Percentiles rank a stretch among this genome's conserved stretches.
Conservation (phyloP, 2,888 invertebrate genomes). For the Geophilus truncorum region DNA sequence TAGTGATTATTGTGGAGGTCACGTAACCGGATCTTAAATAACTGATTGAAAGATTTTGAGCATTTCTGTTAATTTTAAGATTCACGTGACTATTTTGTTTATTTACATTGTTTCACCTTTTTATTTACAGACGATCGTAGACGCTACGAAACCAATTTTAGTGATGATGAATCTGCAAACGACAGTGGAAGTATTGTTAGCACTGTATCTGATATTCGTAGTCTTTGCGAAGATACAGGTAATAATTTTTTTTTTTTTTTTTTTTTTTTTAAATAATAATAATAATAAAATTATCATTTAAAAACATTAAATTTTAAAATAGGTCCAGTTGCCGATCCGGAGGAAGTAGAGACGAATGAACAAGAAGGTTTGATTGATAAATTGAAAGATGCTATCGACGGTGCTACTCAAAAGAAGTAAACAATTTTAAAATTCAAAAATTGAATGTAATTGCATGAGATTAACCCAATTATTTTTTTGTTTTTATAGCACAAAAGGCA, state of each 20-base stretch:
- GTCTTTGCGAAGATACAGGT: slow-evolving; percentile 50
- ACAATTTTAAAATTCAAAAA: not conserved
- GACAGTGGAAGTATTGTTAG: slow-evolving; percentile 80
- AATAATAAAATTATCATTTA: not conserved
- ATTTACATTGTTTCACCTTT: not conserved
- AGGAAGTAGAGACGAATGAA: slow-evolving; percentile 56
- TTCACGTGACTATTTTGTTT: no score
- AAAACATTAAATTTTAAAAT: not conserved
- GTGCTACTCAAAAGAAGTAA: slow-evolving; percentile 74
- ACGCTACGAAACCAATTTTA: not conserved
- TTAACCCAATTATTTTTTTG: not conserved
- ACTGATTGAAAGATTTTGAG: not conserved
- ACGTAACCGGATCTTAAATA: not conserved
- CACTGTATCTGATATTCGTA: slow-evolving; percentile 68
- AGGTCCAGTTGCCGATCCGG: slow-evolving; percentile 7
- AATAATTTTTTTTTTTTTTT: no score
- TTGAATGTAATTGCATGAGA: no score
- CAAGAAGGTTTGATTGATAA: slow-evolving; percentile 81
- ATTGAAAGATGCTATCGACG: slow-evolving; percentile 78
- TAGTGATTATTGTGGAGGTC: not conserved
- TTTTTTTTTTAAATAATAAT: no score
- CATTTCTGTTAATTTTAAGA: not conserved
- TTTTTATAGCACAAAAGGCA: slow-evolving; percentile 60
- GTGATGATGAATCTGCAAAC: slow-evolving; percentile 68
- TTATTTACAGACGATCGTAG: not conserved